phyloP scores from a whole-genome alignment of 2,888 invertebrate species.

The Parelbella ahira region DNA sequence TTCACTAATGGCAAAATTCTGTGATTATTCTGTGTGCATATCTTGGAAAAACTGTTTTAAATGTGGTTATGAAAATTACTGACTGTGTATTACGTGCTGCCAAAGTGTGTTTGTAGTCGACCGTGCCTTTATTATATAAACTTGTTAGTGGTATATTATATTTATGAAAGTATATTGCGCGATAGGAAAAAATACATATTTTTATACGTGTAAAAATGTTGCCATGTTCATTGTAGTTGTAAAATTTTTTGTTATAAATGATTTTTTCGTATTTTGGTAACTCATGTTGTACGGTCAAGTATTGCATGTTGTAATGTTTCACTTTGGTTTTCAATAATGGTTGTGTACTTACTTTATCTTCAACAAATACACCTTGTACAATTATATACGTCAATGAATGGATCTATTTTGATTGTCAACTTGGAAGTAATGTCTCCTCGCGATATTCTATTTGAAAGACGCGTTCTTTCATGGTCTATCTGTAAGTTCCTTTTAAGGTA shows the following conservation, averaged over 20 bases:
- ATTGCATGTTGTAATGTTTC: slow-evolving; percentile 27
- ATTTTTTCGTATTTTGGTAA: slow-evolving; percentile 27
- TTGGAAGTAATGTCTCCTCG: slow-evolving; percentile 60
- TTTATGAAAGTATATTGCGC: slow-evolving; percentile 73
- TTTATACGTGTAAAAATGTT: slow-evolving; percentile 78
- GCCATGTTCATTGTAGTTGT: slow-evolving; percentile 76
- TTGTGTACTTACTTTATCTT: slow-evolving; percentile 71
- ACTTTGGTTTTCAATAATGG: slow-evolving; percentile 44
- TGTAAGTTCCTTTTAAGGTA: slow-evolving; percentile 73
- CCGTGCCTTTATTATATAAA: slow-evolving; percentile 75
- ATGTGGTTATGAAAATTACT: slow-evolving; percentile 50
- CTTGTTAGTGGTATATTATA: slow-evolving; percentile 67
- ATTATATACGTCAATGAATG: slow-evolving; percentile 32
- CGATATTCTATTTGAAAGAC: slow-evolving; percentile 46
- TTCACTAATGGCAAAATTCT: slow-evolving; percentile 75
- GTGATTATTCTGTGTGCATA: slow-evolving; percentile 67
- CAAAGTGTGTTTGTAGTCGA: slow-evolving; percentile 82
- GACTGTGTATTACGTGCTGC: slow-evolving; percentile 67
- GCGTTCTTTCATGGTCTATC: slow-evolving; percentile 63
- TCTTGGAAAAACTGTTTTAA: slow-evolving; percentile 46
- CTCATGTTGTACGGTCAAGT: slow-evolving; percentile 31
- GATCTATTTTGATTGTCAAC: slow-evolving; percentile 39
- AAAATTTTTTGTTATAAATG: slow-evolving; percentile 47
- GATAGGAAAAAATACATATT: slow-evolving; percentile 73
- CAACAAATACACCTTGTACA: slow-evolving; percentile 28